Base-by-base conservation (phyloP, 2,797 vertebrate genomes). In the Selene dorsalis region DNA sequence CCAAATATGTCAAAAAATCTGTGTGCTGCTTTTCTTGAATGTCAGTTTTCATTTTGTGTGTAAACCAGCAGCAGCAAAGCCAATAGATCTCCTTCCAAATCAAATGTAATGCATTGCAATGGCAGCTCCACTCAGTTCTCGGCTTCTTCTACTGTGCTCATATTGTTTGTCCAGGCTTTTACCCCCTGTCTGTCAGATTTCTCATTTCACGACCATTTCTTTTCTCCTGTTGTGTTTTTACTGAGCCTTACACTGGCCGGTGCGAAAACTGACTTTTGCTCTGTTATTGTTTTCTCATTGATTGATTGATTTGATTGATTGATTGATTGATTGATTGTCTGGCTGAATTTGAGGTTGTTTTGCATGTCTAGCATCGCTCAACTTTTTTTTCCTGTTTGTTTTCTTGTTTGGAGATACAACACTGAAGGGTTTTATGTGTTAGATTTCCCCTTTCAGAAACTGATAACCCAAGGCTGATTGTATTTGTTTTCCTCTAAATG, bases 401-500 rank as follows among this genome's bases (percentile, higher is more conserved):
- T 72, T 75, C 77, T 78, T 80, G 53, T 87, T 83, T 65, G 84
- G 88, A 92, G 86, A 93, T 87, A 89, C 71, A 92, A 92, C 92
- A 92, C 92, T 93, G 90, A 93, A 93, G 91, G 92, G 81, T 93
- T 93, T 91, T 85, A 80, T 85, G 81, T 88, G 87, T 88, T 88
- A 52, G 75, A 84, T 84, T 84, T 83, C 57, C 85, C 82, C 77
- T 88, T 84, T 79, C 73, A 84, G 80, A 82, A 73, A 84, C 60
- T 56, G 87, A 77, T 79, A 62, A 82, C 83, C 82, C 62, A 24
- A 89, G 78, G 87, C 77, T 80, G 80, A 85, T 83, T 79, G 57
- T 48, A 43, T 57, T 48, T 55, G 75, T 84, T 81, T 70, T 64
- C 74, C 70, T 78, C 62, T 28, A 43, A 79, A 80, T 73, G 63